Base-by-base conservation (phyloP, 1,140 invertebrate genomes). In the Eumeta japonica region DNA sequence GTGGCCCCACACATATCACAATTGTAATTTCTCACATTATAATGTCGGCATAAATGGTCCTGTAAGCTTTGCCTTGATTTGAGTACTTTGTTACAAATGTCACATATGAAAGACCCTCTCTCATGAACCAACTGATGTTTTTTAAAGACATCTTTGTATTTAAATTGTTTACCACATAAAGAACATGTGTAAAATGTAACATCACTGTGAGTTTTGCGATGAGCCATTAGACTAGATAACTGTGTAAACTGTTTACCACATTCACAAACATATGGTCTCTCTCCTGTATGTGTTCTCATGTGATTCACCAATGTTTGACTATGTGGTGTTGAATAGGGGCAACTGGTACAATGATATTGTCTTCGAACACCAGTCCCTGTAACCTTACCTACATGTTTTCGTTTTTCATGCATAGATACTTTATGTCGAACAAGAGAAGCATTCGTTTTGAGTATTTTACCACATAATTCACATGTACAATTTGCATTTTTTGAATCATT, bases 81-180 rank as follows among this genome's bases (percentile, higher is more conserved):
- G 2, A 77, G 48, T 37, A 38, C 48, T 51, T 62, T 74, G 28
- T 59, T 53, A 48, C 62, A 77, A 33, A 58, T 56, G 28, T 50
- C 57, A 51, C 60, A 67, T 13, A 39, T 37, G 48, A 49, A 67
- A 40, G 52, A 53, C 17, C 55, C 61, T 45, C 20, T 50, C 43
- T 59, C 52, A 57, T 77, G 75, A 4, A 77, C 75, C 34, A 52
- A 42, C 14, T 61, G 45, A 40, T 77, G 71, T 15, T 58, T 67
- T 45, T 75, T 74, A 14, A 76, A 55, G 28, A 66, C 54, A 35
- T 63, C 68, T 17, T 62, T 61, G 52, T 67, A 64, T 50, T 82
- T 79, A 60, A 83, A 84, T 57, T 80, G 78, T 50, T 82, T 81
- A 11, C 81, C 79, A 60, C 83, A 84, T 24, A 77, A 45, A 11